A percentile compares a stretch with the other conserved stretches of the same genome.
phyloP scores from a whole-genome alignment of 2,888 invertebrate species.

The Metellina segmentata region DNA sequence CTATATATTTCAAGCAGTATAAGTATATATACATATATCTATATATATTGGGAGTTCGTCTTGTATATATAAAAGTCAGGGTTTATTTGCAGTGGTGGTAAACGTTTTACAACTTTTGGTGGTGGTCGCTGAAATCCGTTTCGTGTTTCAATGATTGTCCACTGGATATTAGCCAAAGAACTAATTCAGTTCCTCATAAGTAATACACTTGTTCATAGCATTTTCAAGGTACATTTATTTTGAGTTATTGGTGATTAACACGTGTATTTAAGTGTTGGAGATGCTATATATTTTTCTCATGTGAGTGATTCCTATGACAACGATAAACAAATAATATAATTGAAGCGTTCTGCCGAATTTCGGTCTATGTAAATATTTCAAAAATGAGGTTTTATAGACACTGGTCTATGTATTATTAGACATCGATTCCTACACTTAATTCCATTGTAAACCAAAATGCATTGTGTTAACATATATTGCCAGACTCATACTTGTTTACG shows the following conservation, averaged over 20 bases:
- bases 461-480: no score
- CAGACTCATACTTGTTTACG: no score
- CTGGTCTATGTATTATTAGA: no score
- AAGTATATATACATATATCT: slow-evolving; percentile 64
- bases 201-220: neutral
- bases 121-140: neutral
- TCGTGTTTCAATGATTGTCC: neutral
- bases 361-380: no score
- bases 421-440: no score
- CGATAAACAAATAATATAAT: neutral
- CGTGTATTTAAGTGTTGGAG: neutral
- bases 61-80: slow-evolving; percentile 54
- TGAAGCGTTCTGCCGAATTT: no score
- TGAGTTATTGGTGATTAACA: neutral
- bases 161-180: neutral
- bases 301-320: neutral
- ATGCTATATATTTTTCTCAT: neutral
- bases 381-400: no score
- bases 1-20: slow-evolving; percentile 47
- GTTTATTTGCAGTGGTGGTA: slow-evolving; percentile 49
- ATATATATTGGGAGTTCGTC: slow-evolving; percentile 51
- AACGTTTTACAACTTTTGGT: slow-evolving; percentile 12
- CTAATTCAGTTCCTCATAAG: neutral
- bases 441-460: no score
- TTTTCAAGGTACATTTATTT: neutral